phyloP scores from a whole-genome alignment of 2,797 vertebrate genomes.

The Spinus pinus region DNA sequence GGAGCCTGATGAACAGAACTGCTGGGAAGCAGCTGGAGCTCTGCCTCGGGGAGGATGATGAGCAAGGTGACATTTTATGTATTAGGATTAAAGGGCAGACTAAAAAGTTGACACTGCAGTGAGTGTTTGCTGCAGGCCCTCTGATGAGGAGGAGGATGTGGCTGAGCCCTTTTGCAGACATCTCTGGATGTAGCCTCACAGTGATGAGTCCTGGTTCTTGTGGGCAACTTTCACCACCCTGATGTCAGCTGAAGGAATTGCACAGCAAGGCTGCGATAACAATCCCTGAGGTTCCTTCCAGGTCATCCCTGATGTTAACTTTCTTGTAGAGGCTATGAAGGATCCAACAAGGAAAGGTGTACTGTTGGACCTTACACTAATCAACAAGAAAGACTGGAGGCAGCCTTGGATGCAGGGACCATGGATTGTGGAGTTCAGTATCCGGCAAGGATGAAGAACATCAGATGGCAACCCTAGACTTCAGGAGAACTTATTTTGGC shows the following conservation, averaged over 20 bases:
- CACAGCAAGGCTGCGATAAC: neutral
- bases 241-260: neutral
- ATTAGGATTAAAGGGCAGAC: neutral
- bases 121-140: neutral
- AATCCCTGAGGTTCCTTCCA: neutral
- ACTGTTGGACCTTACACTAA: neutral
- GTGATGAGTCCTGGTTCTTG: neutral
- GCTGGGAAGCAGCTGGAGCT: neutral
- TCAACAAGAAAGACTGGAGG: neutral
- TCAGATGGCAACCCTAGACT: neutral
- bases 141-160: neutral
- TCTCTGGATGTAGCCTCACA: neutral
- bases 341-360: neutral
- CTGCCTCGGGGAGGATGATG: neutral
- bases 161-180: neutral
- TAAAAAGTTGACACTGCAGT: neutral
- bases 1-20: neutral
- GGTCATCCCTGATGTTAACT: too few relatives aligned
- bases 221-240: neutral
- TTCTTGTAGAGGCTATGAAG: neutral
- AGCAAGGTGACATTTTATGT: neutral
- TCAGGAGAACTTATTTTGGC: neutral
- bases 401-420: neutral
- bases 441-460: neutral
- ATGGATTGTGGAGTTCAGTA: neutral